Percentiles rank a stretch among this genome's conserved stretches.
phyloP scores from a whole-genome alignment of 2,888 invertebrate genomes.

The Nemotelus nigrinus region DNA sequence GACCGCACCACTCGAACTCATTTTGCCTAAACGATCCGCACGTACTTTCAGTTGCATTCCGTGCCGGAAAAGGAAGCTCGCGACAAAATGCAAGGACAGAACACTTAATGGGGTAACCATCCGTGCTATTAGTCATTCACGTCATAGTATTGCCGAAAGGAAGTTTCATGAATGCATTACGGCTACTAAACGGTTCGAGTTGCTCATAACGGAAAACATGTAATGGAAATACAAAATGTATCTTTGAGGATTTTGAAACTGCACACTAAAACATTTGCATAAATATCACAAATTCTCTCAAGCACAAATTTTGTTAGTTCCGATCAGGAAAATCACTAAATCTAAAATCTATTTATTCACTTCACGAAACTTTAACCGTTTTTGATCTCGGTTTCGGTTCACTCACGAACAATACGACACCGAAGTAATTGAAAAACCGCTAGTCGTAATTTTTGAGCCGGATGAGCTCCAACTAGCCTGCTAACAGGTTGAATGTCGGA shows the following conservation, averaged over 20 bases:
- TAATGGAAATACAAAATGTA: no score
- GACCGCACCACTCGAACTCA: no score
- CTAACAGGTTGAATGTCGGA: slow-evolving; percentile 30
- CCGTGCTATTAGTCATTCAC: slow-evolving; percentile 1
- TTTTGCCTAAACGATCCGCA: no score
- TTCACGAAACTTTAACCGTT: no score
- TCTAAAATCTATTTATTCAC: no score
- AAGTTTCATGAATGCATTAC: background rate
- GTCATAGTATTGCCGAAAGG: background rate
- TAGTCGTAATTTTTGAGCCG: background rate
- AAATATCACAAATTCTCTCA: no score
- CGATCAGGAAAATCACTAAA: no score
- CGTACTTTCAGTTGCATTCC: background rate
- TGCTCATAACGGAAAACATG: background rate
- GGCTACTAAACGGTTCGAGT: background rate
- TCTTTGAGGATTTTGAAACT: no score
- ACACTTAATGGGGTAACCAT: slow-evolving; percentile 3
- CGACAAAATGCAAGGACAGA: slow-evolving; percentile 5
- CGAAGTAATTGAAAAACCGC: background rate
- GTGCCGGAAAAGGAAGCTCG: slow-evolving; percentile 17
- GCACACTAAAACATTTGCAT: no score
- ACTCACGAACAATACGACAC: background rate
- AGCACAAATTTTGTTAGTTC: no score
- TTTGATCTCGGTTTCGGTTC: no score
- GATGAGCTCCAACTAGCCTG: background rate